Evolutionary conservation across 2,888 invertebrate species (phyloP).

Genomic region (Lymantria monacha): DNA sequence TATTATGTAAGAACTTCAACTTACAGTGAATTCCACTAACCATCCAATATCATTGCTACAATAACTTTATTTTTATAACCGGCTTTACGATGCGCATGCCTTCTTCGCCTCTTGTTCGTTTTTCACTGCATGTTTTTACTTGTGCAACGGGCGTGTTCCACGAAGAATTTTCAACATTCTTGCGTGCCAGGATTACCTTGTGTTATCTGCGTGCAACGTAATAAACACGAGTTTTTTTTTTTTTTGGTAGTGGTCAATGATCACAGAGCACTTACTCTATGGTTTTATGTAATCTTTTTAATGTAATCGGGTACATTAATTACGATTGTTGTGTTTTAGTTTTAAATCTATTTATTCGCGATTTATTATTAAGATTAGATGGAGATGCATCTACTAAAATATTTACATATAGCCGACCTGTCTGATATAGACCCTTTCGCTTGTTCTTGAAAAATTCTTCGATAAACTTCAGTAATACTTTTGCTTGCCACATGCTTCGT

Average conservation of each 20-base stretch:
- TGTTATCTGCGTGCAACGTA: slow-evolving; percentile 33
- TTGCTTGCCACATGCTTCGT: too few relatives aligned
- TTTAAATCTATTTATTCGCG: too few relatives aligned
- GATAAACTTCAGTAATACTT: too few relatives aligned
- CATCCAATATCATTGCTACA: slow-evolving; percentile 34
- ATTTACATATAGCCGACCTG: too few relatives aligned
- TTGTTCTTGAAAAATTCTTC: too few relatives aligned
- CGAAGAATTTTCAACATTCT: slow-evolving; percentile 37
- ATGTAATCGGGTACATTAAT: too few relatives aligned
- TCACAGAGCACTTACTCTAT: background rate
- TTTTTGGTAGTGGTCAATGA: background rate
- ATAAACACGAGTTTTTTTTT: slow-evolving; percentile 23
- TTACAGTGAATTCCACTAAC: slow-evolving; percentile 28
- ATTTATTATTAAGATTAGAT: too few relatives aligned
- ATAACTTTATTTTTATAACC: slow-evolving; percentile 54
- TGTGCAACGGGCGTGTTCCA: slow-evolving; percentile 34
- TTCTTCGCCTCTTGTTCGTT: slow-evolving; percentile 24
- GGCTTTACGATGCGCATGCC: slow-evolving; percentile 37
- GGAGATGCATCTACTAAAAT: too few relatives aligned
- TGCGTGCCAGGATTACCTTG: slow-evolving; percentile 31
- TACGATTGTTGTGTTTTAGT: too few relatives aligned
- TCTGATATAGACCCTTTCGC: too few relatives aligned
- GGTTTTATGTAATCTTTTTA: too few relatives aligned
- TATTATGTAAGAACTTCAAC: background rate
- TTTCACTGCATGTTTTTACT: slow-evolving; percentile 39